Conservation (phyloP, 2,113 vertebrate species). For the Mellivora capensis region DNA sequence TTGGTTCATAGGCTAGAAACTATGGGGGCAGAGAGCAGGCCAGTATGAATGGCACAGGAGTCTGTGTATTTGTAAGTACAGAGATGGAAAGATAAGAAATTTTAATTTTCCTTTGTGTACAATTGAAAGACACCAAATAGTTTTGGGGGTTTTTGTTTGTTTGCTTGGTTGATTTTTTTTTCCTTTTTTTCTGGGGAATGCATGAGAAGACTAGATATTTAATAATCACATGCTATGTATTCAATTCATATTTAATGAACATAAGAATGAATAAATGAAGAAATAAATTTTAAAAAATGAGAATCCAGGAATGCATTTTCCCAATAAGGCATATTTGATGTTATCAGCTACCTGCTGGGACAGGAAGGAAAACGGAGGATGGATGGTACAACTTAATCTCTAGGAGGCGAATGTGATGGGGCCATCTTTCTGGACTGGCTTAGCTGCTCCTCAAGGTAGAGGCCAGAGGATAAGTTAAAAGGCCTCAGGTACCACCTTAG, state of each 20-base stretch:
- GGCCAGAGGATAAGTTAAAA: not conserved
- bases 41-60: not conserved
- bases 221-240: not conserved
- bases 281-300: not conserved
- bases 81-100: not conserved
- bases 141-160: not conserved
- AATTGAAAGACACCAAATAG: not conserved
- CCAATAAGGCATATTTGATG: not conserved
- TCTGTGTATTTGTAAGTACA: not conserved
- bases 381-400: accelerated
- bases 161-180: not conserved
- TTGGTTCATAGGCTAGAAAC: not conserved
- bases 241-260: not conserved
- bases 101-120: not conserved
- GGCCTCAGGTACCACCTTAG: accelerated
- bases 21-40: not conserved
- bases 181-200: not conserved
- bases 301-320: not conserved
- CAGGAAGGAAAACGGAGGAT: not conserved
- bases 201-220: not conserved
- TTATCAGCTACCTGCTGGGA: not conserved
- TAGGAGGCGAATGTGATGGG: not conserved
- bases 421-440: not conserved
- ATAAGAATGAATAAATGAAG: not conserved
- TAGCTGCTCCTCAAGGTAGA: not conserved